Base-by-base conservation (phyloP, 1,140 invertebrate species). In the Macrosteles quadrilineatus region DNA sequence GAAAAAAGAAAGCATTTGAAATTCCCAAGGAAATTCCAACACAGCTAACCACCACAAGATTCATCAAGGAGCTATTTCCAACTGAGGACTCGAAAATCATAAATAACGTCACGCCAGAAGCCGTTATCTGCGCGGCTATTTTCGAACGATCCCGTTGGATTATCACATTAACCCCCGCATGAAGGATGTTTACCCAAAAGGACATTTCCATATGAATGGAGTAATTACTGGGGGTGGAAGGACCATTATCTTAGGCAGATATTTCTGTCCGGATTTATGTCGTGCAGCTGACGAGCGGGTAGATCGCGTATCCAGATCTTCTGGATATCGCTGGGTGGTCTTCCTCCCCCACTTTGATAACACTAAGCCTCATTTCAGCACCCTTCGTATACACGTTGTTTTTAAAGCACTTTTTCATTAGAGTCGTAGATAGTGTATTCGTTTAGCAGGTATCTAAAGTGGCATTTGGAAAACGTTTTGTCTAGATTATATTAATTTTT, bases 151-250 rank as follows among this genome's bases (percentile, higher is more conserved):
- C 47, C 47, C 47, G 21, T 21, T 19, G 47, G 47, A 50, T 50
- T 21, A 21, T 17, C 12, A 27, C 27, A 59, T 30, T 59, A 27
- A 29, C 55, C 55, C 21, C 55, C 23, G 55, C 6, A 50, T 50
- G 21, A 50, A 19, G 55, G 21, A 59, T 59, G 55, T 59, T 59
- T 59, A 59, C 25, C 55, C 55, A 59, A 59, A 59, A 59, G 27
- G 55, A 59, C 55, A 30, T 59, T 59, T 59, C 55, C 55, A 59
- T 59, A 59, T 59, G 23, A 50, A 50, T 50, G 23, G 23, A 59
- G 55, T 59, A 59, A 59, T 59, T 59, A 59, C 12, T 6, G 55
- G 21, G 6, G 47, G 47, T 50, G 47, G 47, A 19, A n/a, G 32
- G 32, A 36, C 32, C 32, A 36, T 36, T 36, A 36, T 36, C 32